Percentiles rank a stretch among this genome's conserved stretches.
phyloP scores from a whole-genome alignment of 2,797 vertebrate genomes.

The Oreonectes daqikongensis region DNA sequence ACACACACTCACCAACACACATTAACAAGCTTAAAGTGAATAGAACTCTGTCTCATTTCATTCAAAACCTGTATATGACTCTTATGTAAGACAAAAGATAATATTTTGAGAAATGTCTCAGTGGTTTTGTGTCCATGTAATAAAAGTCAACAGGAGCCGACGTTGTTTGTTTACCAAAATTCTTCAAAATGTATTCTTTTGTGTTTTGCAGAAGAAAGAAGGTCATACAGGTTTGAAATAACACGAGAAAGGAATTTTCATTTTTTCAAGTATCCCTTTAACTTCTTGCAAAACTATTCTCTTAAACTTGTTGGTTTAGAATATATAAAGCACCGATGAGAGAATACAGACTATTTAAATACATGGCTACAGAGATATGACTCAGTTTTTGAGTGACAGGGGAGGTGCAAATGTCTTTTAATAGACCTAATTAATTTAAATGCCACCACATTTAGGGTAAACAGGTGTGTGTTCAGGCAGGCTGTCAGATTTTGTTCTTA shows the following conservation, averaged over 20 bases:
- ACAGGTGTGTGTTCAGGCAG: neutral
- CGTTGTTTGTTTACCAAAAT: no score
- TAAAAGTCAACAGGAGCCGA: no score
- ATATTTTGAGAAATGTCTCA: no score
- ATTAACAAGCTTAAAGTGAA: no score
- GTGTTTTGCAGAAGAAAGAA: no score
- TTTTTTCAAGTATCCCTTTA: no score
- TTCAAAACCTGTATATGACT: no score
- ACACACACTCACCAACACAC: no score
- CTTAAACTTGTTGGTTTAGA: neutral
- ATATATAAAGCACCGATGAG: neutral
- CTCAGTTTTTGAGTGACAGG: neutral
- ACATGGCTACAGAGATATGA: neutral
- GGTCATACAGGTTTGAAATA: neutral
- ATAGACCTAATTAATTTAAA: constrained; percentile 19
- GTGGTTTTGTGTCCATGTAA: no score
- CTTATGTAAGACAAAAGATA: no score
- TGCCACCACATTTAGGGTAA: constrained; percentile 2
- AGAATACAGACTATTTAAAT: neutral
- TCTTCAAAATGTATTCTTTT: no score
- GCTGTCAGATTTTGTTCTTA: constrained; percentile 6
- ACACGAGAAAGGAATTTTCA: neutral
- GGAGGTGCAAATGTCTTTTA: neutral
- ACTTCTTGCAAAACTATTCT: neutral
- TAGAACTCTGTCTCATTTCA: no score